Conservation (phyloP, 1,140 invertebrate species). For the Colletes latitarsis region DNA sequence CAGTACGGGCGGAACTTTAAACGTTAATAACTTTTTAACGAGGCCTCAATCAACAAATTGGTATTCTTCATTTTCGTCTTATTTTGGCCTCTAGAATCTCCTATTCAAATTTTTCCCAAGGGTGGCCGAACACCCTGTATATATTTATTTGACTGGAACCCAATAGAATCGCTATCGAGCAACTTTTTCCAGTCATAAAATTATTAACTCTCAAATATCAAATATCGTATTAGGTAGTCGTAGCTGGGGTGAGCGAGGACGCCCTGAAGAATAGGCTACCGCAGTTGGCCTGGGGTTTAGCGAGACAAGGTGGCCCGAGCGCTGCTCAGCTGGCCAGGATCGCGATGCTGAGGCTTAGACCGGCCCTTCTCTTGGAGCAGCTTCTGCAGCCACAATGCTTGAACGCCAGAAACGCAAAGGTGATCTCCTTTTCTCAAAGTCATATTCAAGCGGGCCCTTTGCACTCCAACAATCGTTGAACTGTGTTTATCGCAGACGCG, state of each 20-base stretch:
- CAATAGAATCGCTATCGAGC: no score
- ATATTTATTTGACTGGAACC: no score
- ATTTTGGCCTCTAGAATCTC: no score
- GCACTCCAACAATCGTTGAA: neutral
- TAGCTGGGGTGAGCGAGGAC: conserved; percentile 73
- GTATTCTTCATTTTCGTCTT: no score
- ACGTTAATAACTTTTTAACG: no score
- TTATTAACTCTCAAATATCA: no score
- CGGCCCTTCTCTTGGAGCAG: conserved; percentile 84
- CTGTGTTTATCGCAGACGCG: conserved; percentile 81
- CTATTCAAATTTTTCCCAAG: no score
- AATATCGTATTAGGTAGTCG: conserved; percentile 68
- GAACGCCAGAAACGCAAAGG: conserved; percentile 85
- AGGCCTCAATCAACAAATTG: no score
- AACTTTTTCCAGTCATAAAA: no score
- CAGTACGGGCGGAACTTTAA: no score
- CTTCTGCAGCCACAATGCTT: conserved; percentile 85
- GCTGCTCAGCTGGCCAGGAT: conserved; percentile 83
- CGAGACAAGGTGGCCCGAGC: conserved; percentile 83
- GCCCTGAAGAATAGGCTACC: conserved; percentile 77
- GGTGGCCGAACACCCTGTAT: no score
- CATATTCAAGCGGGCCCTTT: neutral
- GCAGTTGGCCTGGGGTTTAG: conserved; percentile 82
- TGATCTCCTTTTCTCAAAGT: conserved; percentile 50
- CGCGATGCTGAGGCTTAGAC: conserved; percentile 85